A percentile compares a stretch with the other conserved stretches of the same genome.
These are phyloP conservation scores for Danaus chrysippus DNA, from an alignment of 2,888 invertebrate genomes.

Conservation along the genomic window DNA sequence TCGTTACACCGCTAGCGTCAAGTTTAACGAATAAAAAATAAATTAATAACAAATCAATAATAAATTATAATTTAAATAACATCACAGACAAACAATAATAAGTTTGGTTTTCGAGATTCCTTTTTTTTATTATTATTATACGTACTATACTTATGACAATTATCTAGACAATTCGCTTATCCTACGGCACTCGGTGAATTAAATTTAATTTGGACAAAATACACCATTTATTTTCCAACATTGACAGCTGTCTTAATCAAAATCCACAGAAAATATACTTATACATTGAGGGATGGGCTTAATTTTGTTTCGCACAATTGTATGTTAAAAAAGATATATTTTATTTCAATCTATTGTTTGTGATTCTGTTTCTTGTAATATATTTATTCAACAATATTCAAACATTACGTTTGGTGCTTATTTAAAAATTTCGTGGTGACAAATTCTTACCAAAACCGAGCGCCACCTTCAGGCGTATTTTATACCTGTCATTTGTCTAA, in stretches of 20 bases:
- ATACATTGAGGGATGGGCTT: no score
- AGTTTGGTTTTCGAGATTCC: slow-evolving; percentile 61
- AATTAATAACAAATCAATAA: slow-evolving; percentile 30
- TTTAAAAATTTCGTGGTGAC: no score
- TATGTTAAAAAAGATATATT: no score
- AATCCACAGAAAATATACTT: no score
- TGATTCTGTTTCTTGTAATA: no score
- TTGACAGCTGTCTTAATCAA: no score
- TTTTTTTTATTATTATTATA: slow-evolving; percentile 41
- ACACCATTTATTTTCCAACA: no score
- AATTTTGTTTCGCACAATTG: no score
- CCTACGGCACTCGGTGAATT: slow-evolving; percentile 57
- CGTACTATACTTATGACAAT: slow-evolving; percentile 45
- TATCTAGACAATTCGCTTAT: slow-evolving; percentile 55
- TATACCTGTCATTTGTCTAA: slow-evolving; percentile 55
- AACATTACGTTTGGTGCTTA: no score
- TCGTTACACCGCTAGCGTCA: slow-evolving; percentile 31
- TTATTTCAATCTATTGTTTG: no score
- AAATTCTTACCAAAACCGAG: slow-evolving; percentile 41
- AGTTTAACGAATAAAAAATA: slow-evolving; percentile 25
- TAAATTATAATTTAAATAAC: slow-evolving; percentile 51
- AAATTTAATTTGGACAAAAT: slow-evolving; percentile 3
- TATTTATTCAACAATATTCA: no score
- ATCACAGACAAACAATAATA: slow-evolving; percentile 74
- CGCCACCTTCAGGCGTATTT: slow-evolving; percentile 45